Conservation (phyloP, 2,888 invertebrate species). For the Oscheius onirici region DNA sequence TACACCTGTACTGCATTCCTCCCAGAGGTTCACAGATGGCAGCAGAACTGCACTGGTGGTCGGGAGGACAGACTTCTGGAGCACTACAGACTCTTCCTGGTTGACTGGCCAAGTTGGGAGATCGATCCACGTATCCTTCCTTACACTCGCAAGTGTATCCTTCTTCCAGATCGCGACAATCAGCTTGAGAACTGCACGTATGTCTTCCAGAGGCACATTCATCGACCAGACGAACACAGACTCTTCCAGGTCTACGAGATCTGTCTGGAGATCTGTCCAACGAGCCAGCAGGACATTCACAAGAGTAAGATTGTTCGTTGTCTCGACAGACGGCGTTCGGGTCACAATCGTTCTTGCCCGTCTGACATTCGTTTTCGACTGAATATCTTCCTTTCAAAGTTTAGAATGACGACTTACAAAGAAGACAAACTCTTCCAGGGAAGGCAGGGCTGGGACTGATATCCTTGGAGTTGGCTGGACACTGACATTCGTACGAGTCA, state of each 20-base stretch:
- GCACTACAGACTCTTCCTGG: slow-evolving; percentile 69
- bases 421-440: slow-evolving; percentile 71
- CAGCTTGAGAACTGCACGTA: slow-evolving; percentile 70
- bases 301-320: slow-evolving; percentile 70
- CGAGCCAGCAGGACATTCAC: slow-evolving; percentile 67
- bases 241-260: slow-evolving; percentile 64
- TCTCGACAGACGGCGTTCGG: slow-evolving; percentile 67
- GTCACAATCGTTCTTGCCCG: slow-evolving; percentile 70
- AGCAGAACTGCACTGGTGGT: slow-evolving; percentile 70
- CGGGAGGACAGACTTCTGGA: slow-evolving; percentile 70
- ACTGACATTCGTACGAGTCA: slow-evolving; percentile 70
- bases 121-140: slow-evolving; percentile 70
- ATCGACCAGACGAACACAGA: slow-evolving; percentile 67
- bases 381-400: neutral
- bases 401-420: slow-evolving; percentile 47
- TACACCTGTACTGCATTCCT: slow-evolving; percentile 68
- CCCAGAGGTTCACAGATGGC: slow-evolving; percentile 71
- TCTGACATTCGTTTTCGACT: slow-evolving; percentile 69
- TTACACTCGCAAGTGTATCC: slow-evolving; percentile 71
- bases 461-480: slow-evolving; percentile 67
- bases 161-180: slow-evolving; percentile 70
- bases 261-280: slow-evolving; percentile 70
- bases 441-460: slow-evolving; percentile 71
- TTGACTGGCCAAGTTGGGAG: slow-evolving; percentile 68
- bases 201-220: slow-evolving; percentile 66